Percentiles rank a stretch among this genome's conserved stretches.
Evolutionary conservation across 2,888 invertebrate genomes (phyloP).

Genomic region (Priocnemis perturbator): DNA sequence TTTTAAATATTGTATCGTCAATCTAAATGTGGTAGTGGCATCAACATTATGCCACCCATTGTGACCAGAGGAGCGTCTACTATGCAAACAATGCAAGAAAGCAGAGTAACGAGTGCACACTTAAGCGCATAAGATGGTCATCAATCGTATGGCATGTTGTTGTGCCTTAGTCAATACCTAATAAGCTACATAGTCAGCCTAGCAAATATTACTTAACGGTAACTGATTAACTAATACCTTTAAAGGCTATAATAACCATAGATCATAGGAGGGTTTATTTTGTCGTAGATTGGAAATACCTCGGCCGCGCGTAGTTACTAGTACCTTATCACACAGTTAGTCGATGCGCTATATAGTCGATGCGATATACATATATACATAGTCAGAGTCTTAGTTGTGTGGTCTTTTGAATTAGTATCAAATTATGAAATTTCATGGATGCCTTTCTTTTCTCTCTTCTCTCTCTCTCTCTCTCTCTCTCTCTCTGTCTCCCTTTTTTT

Average conservation of each 20-base stretch:
- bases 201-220: conserved; percentile 70
- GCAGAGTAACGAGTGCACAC: background rate
- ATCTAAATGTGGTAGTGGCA: conserved; percentile 72
- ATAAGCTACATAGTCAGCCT: conserved; percentile 72
- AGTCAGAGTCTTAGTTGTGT: conserved; percentile 74
- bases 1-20: conserved; percentile 73
- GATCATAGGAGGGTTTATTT: conserved; percentile 72
- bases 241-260: conserved; percentile 71
- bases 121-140: background rate
- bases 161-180: conserved; percentile 70
- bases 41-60: conserved; percentile 38
- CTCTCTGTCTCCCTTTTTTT: conserved; percentile 34
- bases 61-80: background rate
- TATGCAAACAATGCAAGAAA: background rate
- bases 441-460: conserved; percentile 58
- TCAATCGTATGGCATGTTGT: conserved; percentile 51
- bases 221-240: conserved; percentile 70
- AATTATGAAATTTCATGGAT: conserved; percentile 76
- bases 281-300: conserved; percentile 71
- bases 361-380: conserved; percentile 71
- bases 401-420: conserved; percentile 74
- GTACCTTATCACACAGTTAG: conserved; percentile 68
- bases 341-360: conserved; percentile 62
- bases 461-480: conserved; percentile 34
- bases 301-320: conserved; percentile 69